Base-by-base conservation (phyloP, 2,113 vertebrate genomes). In the Chaenocephalus aceratus region DNA sequence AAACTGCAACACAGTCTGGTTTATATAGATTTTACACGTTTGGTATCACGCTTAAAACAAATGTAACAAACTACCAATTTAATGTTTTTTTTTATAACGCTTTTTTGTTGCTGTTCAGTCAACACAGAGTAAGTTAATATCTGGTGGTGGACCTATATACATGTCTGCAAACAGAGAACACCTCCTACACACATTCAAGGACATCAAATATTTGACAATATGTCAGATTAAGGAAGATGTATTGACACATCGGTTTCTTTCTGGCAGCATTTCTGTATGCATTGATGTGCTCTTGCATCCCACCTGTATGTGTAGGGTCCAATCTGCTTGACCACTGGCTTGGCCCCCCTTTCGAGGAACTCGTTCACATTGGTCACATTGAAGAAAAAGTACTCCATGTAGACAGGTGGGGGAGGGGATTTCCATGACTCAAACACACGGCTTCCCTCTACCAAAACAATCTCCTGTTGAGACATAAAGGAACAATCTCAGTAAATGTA, bases 271-370 rank as follows among this genome's bases (percentile, higher is more conserved):
- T 1, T 6, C 0, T 30, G 51, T 60, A 16, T 26, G 11, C 23
- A 18, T 0, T 10, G 13, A 16, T 30, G 23, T 23, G 48, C 21
- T 69, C 49, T 44, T 10, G 21, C 4, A 9, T 21, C 88, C 21
- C 90, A 98, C 98, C 97, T 96, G 95, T 97, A 99, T 0, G 97
- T 97, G 89, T 99, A 99, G 0, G 98, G 98, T 36, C 98, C 98
- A 65, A 96, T 86, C 91, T 99, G 95, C 10, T 88, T 89, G 18
- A 99, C 87, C 0, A 77, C 83, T 44, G 98, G 95, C 64, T 88
- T 95, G 53, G 18, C 94, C 0, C 98, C 98, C 6, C 1, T 41
- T 7, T 46, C 13, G 9, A 97, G 86, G 64, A 98, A 91, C 75
- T 96, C 96, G 0, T 95, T 70, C 45, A 95, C 93, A 18, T 99